phyloP scores from a whole-genome alignment of 2,113 vertebrate genomes.

The Cromileptes altivelis region DNA sequence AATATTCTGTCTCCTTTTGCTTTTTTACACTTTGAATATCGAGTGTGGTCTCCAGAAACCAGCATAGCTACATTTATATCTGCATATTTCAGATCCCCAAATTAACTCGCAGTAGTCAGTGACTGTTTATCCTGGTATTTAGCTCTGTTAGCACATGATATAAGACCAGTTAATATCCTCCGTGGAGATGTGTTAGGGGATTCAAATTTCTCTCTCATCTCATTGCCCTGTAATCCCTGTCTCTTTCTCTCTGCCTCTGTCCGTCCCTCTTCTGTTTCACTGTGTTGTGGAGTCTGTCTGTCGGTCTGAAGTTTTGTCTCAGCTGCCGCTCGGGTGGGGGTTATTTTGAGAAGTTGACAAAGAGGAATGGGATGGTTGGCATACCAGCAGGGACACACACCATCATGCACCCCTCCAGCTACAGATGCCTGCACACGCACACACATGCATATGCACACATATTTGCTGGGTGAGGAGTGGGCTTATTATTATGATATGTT shows the following conservation, averaged over 20 bases:
- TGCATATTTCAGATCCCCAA: neutral
- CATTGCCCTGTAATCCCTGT: neutral
- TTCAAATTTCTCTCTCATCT: neutral
- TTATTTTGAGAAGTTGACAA: constrained; percentile 79
- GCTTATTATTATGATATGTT: neutral
- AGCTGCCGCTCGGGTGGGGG: constrained; percentile 56
- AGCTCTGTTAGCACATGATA: neutral
- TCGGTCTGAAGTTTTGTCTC: constrained; percentile 53
- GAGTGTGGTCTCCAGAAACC: neutral
- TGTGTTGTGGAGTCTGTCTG: constrained; percentile 1
- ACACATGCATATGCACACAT: neutral
- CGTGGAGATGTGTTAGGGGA: neutral
- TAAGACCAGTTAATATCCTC: neutral
- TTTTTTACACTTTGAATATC: too few relatives aligned
- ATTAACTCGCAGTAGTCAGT: neutral
- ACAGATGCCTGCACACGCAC: neutral
- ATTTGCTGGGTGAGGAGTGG: neutral
- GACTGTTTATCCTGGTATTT: neutral
- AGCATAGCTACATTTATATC: neutral
- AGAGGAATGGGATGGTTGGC: constrained; percentile 69
- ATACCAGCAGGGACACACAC: constrained; percentile 52
- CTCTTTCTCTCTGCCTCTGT: neutral
- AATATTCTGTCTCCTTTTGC: too few relatives aligned
- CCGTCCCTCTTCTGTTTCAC: neutral
- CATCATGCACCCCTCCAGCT: neutral